Percentiles rank a stretch among this genome's conserved stretches.
Conservation (phyloP, 2,797 vertebrate genomes). For the Xiphophorus birchmanni region DNA sequence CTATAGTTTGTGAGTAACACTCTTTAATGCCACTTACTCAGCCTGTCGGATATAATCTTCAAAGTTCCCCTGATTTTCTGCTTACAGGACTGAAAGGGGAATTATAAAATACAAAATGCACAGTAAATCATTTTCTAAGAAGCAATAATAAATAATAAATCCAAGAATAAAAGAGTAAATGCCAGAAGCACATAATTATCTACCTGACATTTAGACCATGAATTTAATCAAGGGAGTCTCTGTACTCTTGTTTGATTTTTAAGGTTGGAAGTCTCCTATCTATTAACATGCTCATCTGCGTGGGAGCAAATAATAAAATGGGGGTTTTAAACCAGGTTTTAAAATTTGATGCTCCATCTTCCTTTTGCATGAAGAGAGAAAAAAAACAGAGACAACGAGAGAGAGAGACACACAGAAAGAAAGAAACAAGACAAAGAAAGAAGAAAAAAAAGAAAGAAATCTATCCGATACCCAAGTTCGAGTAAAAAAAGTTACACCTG, state of each 20-base stretch:
- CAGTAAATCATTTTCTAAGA: neutral
- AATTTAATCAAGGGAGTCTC: conserved; percentile 7
- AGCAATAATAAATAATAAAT: conserved; percentile 21
- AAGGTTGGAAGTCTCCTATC: conserved; percentile 5
- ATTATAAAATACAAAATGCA: conserved; percentile 17
- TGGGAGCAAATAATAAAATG: conserved; percentile 17
- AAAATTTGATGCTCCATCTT: neutral
- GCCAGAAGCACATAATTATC: conserved; percentile 9
- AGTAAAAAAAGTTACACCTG: neutral
- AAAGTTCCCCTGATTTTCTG: conserved; percentile 27
- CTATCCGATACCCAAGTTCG: neutral
- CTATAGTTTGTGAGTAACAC: conserved; percentile 36
- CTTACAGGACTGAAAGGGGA: conserved; percentile 29
- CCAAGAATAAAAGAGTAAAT: conserved; percentile 9
- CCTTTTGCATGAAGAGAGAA: neutral
- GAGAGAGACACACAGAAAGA: neutral
- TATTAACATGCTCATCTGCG: conserved; percentile 12
- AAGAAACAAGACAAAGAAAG: neutral
- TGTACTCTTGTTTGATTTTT: conserved; percentile 13
- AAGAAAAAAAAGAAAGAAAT: neutral
- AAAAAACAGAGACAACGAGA: neutral
- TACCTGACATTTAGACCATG: conserved; percentile 25
- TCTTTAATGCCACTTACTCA: conserved; percentile 31
- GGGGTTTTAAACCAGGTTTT: conserved; percentile 16
- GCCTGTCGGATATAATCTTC: conserved; percentile 34